These are phyloP conservation scores for Lutra lutra DNA, from an alignment of 2,797 vertebrate genomes.

Conservation along the genomic window DNA sequence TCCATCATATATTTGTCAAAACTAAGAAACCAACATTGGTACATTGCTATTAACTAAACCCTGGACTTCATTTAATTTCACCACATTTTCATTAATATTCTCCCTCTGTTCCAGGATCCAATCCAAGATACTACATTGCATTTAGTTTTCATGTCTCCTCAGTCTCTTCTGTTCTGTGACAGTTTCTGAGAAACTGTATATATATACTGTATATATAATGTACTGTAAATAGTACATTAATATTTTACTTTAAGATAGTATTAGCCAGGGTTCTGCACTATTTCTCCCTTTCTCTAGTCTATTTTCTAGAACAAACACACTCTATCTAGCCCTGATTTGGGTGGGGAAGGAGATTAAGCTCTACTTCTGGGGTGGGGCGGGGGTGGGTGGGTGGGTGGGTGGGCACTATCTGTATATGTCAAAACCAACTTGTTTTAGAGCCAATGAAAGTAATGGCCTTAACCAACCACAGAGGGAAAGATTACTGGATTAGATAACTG, in stretches of 20 bases:
- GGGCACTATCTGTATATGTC: not conserved
- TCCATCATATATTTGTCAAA: constrained; percentile 10
- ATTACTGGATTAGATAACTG: constrained; percentile 9
- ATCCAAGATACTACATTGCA: not conserved
- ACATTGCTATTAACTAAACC: not conserved
- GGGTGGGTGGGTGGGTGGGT: too few species aligned
- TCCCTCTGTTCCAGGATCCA: not conserved
- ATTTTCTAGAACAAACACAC: not conserved
- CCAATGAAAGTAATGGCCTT: not conserved
- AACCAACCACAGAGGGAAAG: not conserved
- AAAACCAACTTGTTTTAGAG: constrained; percentile 8
- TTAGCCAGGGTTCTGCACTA: constrained; percentile 5
- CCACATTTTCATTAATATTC: not conserved
- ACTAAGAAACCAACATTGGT: constrained; percentile 3
- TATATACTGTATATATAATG: too few species aligned
- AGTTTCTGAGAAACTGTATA: not conserved
- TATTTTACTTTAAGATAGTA: not conserved
- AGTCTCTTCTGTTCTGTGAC: not conserved
- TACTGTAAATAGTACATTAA: too few species aligned
- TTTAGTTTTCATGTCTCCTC: not conserved
- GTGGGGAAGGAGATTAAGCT: not conserved
- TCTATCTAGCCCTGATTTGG: not conserved
- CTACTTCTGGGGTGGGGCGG: not conserved
- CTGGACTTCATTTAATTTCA: constrained; percentile 28
- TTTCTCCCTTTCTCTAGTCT: constrained; percentile 26